phyloP scores from a whole-genome alignment of 2,888 invertebrate genomes.

The Chrysomela aeneicollis region DNA sequence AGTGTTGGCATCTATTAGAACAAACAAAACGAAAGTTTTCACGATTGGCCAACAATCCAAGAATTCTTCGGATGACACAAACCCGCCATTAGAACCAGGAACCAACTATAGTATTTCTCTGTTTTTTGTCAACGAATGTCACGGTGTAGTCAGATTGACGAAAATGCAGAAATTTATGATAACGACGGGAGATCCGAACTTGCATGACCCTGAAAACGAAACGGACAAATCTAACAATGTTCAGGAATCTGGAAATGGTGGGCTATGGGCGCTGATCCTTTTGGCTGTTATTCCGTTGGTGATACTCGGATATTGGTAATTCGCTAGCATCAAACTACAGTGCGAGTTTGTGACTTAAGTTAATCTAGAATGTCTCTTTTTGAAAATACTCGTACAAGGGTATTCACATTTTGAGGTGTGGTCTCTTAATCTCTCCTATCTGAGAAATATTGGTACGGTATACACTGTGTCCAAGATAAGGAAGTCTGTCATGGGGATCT shows the following conservation, averaged over 20 bases:
- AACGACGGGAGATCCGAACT: too few species aligned
- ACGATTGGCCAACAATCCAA: slow-evolving; percentile 19
- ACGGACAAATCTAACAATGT: not conserved
- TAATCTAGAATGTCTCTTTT: not conserved
- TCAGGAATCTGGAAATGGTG: not conserved
- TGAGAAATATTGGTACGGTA: too few species aligned
- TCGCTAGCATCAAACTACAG: not conserved
- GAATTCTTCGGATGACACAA: slow-evolving; percentile 15
- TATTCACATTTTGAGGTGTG: too few species aligned
- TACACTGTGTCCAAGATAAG: too few species aligned
- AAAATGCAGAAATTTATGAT: not conserved
- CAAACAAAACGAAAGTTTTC: not conserved
- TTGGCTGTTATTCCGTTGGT: slow-evolving; percentile 19
- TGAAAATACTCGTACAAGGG: too few species aligned
- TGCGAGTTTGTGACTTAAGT: too few species aligned
- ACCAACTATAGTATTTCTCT: slow-evolving; percentile 32
- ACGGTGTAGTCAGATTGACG: slow-evolving; percentile 3
- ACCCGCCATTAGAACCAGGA: slow-evolving; percentile 34
- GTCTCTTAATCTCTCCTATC: too few species aligned
- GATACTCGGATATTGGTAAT: slow-evolving; percentile 24
- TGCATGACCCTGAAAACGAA: too few species aligned
- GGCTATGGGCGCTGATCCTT: slow-evolving; percentile 27
- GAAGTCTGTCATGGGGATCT: too few species aligned
- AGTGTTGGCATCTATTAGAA: slow-evolving; percentile 7
- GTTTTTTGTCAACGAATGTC: slow-evolving; percentile 34